Evolutionary conservation across 2,113 vertebrate genomes (phyloP).

Genomic region (Amblyopsis rosae): DNA sequence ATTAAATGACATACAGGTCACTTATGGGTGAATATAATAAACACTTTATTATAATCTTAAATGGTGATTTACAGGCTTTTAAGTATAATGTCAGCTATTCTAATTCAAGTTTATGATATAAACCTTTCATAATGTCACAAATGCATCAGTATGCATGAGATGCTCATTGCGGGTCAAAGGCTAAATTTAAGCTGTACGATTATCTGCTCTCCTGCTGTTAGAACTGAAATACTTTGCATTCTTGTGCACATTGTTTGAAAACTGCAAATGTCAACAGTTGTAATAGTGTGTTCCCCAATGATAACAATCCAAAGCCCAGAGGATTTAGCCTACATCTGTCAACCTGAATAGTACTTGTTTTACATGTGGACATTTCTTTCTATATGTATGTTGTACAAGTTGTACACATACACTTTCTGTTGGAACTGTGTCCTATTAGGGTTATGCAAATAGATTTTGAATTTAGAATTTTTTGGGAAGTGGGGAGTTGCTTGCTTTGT

Average conservation of each 20-base stretch:
- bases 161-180: constrained; percentile 34
- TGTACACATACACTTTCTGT: constrained; percentile 34
- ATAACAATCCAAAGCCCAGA: constrained; percentile 55
- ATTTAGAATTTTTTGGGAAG: background rate
- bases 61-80: too few species aligned
- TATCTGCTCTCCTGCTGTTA: constrained; percentile 56
- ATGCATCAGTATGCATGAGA: constrained; percentile 6
- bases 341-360: constrained; percentile 56
- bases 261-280: constrained; percentile 59
- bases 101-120: background rate
- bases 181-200: constrained; percentile 45
- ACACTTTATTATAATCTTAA: too few species aligned
- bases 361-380: constrained; percentile 59
- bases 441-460: constrained; percentile 36
- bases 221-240: constrained; percentile 74
- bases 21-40: too few species aligned
- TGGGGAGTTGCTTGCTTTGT: too few species aligned
- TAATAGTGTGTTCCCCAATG: constrained; percentile 62
- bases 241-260: constrained; percentile 66
- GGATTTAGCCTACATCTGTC: constrained; percentile 57
- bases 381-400: constrained; percentile 41
- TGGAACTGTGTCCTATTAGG: constrained; percentile 37
- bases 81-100: background rate
- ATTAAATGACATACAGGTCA: too few species aligned
- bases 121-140: constrained; percentile 42